A percentile compares a stretch with the other conserved stretches of the same genome.
Conservation (phyloP, 2,888 invertebrate genomes). For the Cephus spinipes region DNA sequence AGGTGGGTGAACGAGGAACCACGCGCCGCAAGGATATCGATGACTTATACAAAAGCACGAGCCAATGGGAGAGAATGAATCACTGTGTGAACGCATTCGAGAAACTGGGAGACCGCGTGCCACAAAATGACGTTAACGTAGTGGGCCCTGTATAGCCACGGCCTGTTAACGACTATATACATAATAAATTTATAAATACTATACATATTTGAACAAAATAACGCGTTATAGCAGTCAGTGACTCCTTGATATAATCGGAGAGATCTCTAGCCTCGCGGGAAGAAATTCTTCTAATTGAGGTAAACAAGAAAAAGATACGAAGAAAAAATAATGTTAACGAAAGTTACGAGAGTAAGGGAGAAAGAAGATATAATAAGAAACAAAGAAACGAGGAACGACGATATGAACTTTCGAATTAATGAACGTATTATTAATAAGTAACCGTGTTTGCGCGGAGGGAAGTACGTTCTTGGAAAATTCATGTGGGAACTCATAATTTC, state of each 20-base stretch:
- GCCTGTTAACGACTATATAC: conserved; percentile 58
- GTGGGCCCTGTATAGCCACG: conserved; percentile 67
- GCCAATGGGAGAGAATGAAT: conserved; percentile 21
- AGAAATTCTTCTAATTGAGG: conserved; percentile 17
- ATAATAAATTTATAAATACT: conserved; percentile 41
- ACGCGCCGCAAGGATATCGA: conserved; percentile 9
- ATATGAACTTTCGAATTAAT: background rate
- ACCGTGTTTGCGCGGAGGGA: background rate
- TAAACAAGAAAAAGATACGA: background rate
- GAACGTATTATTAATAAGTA: background rate
- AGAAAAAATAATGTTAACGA: background rate
- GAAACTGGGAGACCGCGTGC: conserved; percentile 62
- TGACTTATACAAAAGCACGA: conserved; percentile 2
- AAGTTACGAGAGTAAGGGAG: background rate
- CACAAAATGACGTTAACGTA: conserved; percentile 53
- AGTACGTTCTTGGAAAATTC: background rate
- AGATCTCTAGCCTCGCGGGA: conserved; percentile 40
- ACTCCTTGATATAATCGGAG: conserved; percentile 50
- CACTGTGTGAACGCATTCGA: conserved; percentile 19
- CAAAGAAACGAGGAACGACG: background rate
- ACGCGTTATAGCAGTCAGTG: conserved; percentile 56
- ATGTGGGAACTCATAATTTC: background rate
- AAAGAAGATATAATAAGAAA: background rate
- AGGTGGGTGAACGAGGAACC: background rate
- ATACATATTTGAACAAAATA: conserved; percentile 53